These are phyloP conservation scores for Theretra japonica DNA, from an alignment of 2,888 invertebrate genomes.

Conservation along the genomic window DNA sequence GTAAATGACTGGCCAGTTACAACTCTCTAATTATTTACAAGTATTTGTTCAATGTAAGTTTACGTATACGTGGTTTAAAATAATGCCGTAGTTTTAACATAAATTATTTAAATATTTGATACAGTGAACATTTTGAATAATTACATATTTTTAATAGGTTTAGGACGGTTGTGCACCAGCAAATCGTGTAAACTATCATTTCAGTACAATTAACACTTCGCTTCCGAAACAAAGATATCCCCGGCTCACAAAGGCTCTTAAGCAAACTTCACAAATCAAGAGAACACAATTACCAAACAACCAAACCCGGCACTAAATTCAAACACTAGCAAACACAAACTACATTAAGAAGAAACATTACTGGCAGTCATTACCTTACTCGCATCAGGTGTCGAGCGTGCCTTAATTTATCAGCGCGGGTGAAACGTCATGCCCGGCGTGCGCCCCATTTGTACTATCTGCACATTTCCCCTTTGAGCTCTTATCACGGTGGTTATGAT, in stretches of 20 bases:
- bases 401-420: slow-evolving; percentile 20
- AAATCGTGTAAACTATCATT: too few relatives aligned
- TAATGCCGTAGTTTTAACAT: too few relatives aligned
- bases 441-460: slow-evolving; percentile 18
- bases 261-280: background rate
- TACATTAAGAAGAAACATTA: slow-evolving; percentile 8
- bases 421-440: background rate
- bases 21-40: too few relatives aligned
- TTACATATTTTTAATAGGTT: too few relatives aligned
- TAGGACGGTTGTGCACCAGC: too few relatives aligned
- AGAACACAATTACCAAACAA: background rate
- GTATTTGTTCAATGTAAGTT: too few relatives aligned
- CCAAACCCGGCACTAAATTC: background rate
- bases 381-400: slow-evolving; percentile 17
- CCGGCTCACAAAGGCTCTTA: background rate
- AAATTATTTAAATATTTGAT: too few relatives aligned
- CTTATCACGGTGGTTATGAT: slow-evolving; percentile 16
- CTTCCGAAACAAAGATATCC: too few relatives aligned
- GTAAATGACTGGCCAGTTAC: too few relatives aligned
- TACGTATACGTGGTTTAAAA: too few relatives aligned
- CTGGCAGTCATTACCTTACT: slow-evolving; percentile 13
- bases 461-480: background rate
- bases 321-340: background rate
- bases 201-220: too few relatives aligned
- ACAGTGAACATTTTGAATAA: too few relatives aligned